Evolutionary conservation across 2,888 invertebrate species (phyloP).

Genomic region (Mythimna impura): DNA sequence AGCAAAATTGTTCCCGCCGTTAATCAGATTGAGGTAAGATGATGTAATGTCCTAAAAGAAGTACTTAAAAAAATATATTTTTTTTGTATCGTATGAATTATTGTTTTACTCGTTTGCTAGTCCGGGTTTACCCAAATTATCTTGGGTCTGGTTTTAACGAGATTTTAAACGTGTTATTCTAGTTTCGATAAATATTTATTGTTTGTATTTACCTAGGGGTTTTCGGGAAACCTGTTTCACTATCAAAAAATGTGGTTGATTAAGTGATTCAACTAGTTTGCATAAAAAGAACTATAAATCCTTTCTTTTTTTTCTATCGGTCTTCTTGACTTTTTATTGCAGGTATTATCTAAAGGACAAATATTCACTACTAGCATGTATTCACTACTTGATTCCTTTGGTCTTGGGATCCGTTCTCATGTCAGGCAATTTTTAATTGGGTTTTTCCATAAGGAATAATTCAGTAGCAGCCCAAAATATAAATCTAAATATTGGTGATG

Average conservation of each 20-base stretch:
- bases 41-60: neutral
- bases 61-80: neutral
- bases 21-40: constrained; percentile 88
- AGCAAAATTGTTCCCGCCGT: constrained; percentile 90
- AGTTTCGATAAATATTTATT: neutral
- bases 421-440: too few relatives aligned
- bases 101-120: neutral
- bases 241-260: neutral
- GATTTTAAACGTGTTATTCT: neutral
- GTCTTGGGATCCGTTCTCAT: too few relatives aligned
- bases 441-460: too few relatives aligned
- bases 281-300: neutral
- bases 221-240: constrained; percentile 1
- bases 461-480: too few relatives aligned
- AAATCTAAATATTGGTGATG: too few relatives aligned
- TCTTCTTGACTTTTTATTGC: constrained; percentile 2
- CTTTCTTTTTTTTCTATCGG: neutral
- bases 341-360: neutral
- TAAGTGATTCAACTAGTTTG: neutral
- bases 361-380: too few relatives aligned
- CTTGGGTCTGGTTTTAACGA: neutral
- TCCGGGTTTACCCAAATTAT: neutral
- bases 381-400: too few relatives aligned
- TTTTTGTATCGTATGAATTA: neutral
- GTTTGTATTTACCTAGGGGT: neutral